These are phyloP conservation scores for mouse (Mus musculus) DNA, from an alignment of 2,113 vertebrate species.

Conservation along the genomic window DNA sequence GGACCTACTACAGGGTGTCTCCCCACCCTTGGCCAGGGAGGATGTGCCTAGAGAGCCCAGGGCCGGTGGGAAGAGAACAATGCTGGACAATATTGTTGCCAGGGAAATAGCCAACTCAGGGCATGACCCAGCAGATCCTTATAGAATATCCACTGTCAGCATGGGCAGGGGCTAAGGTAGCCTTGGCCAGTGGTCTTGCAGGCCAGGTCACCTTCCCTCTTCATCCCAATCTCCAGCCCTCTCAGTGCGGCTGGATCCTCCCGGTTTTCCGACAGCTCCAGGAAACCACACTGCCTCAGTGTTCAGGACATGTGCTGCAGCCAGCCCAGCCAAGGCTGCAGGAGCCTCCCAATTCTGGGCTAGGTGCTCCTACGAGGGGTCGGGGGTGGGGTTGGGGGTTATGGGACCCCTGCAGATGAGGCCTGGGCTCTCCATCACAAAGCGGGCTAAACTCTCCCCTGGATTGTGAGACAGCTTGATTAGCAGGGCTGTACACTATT, in stretches of 20 bases:
- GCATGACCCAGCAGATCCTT: neutral
- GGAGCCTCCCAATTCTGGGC: neutral
- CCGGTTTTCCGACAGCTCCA: neutral
- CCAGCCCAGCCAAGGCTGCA: neutral
- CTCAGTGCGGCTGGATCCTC: neutral
- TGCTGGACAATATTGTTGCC: too few relatives aligned
- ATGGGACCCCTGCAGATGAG: neutral
- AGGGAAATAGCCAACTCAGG: neutral
- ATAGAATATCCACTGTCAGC: neutral
- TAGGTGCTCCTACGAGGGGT: neutral
- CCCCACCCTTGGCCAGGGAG: fast-evolving
- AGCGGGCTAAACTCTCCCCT: neutral
- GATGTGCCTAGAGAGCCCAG: neutral
- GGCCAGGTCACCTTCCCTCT: fast-evolving
- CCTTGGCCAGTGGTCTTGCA: fast-evolving
- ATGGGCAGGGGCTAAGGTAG: neutral
- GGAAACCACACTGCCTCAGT: neutral
- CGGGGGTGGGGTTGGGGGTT: too few relatives aligned
- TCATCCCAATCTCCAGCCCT: neutral
- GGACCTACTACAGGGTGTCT: neutral
- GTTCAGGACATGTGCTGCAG: neutral
- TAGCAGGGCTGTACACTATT: neutral
- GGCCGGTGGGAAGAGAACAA: neutral
- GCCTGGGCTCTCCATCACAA: neutral
- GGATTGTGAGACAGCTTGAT: neutral